These are phyloP conservation scores for Dynastes hyllus DNA, from an alignment of 2,888 invertebrate genomes.

Conservation along the genomic window DNA sequence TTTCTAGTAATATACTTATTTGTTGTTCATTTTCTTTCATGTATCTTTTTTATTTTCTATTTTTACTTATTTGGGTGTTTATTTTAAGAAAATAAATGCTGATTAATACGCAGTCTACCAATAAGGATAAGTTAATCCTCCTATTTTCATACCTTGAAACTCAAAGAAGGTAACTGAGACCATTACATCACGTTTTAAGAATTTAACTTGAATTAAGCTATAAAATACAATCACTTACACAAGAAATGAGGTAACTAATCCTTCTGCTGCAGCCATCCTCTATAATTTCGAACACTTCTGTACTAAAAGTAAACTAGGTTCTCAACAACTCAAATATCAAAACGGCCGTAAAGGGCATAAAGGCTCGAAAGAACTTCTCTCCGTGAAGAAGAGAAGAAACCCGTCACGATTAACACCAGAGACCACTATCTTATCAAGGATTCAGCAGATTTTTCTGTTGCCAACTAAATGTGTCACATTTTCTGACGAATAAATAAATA, in stretches of 20 bases:
- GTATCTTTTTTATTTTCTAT: too few relatives aligned
- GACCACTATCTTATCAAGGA: conserved; percentile 32
- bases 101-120: too few relatives aligned
- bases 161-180: too few relatives aligned
- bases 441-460: conserved; percentile 4
- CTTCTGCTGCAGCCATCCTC: conserved; percentile 1
- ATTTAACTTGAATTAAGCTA: background rate
- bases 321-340: background rate
- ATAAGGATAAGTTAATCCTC: too few relatives aligned
- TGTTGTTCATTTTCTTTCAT: too few relatives aligned
- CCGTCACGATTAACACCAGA: background rate
- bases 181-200: too few relatives aligned
- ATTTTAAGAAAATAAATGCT: too few relatives aligned
- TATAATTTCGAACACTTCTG: background rate
- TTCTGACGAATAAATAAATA: conserved; percentile 27
- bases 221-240: conserved; percentile 11
- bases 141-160: too few relatives aligned
- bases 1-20: too few relatives aligned
- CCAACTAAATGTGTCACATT: conserved; percentile 1
- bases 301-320: too few relatives aligned
- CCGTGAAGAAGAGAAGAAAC: background rate
- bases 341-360: background rate
- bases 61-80: too few relatives aligned
- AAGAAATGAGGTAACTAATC: conserved; percentile 16
- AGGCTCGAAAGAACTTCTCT: background rate